Conservation (phyloP, 2,113 vertebrate species). For the Dipodomys ordii region DNA sequence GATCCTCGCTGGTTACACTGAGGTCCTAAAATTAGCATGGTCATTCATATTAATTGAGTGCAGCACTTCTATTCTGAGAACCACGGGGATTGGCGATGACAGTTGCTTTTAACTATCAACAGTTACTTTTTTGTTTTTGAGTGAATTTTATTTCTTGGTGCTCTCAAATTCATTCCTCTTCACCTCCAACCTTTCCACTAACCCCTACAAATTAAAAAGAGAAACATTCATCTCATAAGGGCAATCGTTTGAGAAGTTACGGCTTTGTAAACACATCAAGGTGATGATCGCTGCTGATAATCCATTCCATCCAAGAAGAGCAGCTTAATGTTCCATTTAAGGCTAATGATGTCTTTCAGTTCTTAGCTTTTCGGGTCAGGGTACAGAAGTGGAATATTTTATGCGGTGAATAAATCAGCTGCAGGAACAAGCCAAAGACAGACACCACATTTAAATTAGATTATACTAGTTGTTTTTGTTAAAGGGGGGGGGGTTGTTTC, state of each 20-base stretch:
- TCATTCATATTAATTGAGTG: conserved; percentile 44
- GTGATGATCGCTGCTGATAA: neutral
- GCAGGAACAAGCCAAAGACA: neutral
- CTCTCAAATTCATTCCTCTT: conserved; percentile 9
- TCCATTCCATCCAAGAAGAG: conserved; percentile 1
- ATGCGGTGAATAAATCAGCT: neutral
- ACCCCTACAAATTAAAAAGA: conserved; percentile 41
- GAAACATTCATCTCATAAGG: conserved; percentile 26
- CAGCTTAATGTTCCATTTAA: neutral
- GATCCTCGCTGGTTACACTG: neutral
- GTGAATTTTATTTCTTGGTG: too few species aligned
- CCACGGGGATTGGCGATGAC: neutral
- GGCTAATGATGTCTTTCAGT: conserved; percentile 5
- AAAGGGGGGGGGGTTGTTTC: neutral
- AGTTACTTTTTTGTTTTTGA: neutral
- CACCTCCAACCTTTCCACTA: neutral
- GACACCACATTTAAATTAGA: neutral
- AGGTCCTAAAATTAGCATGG: neutral
- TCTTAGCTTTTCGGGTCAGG: neutral
- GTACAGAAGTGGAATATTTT: conserved; percentile 1
- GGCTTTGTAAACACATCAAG: neutral
- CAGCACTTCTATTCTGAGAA: neutral
- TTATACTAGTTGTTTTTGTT: neutral
- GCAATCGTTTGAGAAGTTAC: neutral
- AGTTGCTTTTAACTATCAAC: neutral